These are phyloP conservation scores for Pachyrhynchus sulphureomaculatus DNA, from an alignment of 1,140 invertebrate genomes.

Conservation along the genomic window DNA sequence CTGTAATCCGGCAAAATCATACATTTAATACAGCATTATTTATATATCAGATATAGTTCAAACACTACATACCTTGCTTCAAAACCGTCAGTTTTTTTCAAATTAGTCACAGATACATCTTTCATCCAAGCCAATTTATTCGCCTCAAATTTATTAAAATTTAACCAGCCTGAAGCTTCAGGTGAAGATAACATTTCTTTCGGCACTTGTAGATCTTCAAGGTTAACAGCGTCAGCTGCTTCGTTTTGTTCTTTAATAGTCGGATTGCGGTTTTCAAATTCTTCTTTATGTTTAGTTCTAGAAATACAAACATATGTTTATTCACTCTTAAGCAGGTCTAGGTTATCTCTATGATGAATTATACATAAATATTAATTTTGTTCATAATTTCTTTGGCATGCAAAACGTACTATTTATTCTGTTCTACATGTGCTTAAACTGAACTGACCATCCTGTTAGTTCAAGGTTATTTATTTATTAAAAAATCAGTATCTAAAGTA, in stretches of 20 bases:
- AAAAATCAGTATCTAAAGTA: too few species aligned
- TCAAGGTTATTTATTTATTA: too few species aligned
- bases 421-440: too few species aligned
- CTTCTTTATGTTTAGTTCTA: conserved; percentile 53
- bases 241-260: conserved; percentile 44
- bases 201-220: conserved; percentile 40
- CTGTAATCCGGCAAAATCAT: too few species aligned
- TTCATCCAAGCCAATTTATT: conserved; percentile 87
- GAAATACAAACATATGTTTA: conserved; percentile 66
- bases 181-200: conserved; percentile 62
- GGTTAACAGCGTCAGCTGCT: conserved; percentile 35
- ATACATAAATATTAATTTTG: too few species aligned
- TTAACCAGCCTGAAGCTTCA: conserved; percentile 69
- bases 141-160: conserved; percentile 79
- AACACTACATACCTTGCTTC: conserved; percentile 63
- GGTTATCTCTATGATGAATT: too few species aligned
- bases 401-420: too few species aligned
- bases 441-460: too few species aligned
- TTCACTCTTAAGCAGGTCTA: too few species aligned
- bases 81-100: conserved; percentile 60
- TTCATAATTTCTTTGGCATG: too few species aligned
- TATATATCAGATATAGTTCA: too few species aligned
- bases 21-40: too few species aligned
- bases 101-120: conserved; percentile 58
- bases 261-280: conserved; percentile 41